These are phyloP conservation scores for Anguilla obscura DNA, from an alignment of 2,797 vertebrate genomes.

Conservation along the genomic window DNA sequence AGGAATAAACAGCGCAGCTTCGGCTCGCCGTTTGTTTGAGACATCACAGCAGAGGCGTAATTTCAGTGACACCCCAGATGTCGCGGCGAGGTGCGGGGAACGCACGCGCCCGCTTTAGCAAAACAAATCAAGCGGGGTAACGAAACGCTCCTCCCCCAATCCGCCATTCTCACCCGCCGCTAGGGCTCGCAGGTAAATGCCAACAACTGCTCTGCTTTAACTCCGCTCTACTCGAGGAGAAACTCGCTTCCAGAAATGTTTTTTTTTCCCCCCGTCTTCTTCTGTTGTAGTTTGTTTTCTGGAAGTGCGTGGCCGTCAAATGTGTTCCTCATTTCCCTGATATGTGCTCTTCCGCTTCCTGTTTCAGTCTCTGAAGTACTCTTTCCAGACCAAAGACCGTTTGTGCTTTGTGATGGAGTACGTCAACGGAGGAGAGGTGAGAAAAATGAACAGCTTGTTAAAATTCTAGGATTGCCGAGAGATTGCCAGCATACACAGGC, in stretches of 20 bases:
- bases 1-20: conserved; percentile 56
- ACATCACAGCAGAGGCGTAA: conserved; percentile 53
- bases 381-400: conserved; percentile 98
- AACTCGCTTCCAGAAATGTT: too few species aligned
- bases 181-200: too few species aligned
- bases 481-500: conserved; percentile 58
- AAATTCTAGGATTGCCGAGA: too few species aligned
- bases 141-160: conserved; percentile 9
- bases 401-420: conserved; percentile 99
- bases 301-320: conserved; percentile 45
- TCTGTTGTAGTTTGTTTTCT: too few species aligned
- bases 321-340: background rate
- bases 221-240: too few species aligned
- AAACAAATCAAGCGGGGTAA: conserved; percentile 46
- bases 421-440: conserved; percentile 96
- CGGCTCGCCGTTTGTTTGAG: conserved; percentile 49
- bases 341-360: conserved; percentile 60
- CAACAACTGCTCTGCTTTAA: too few species aligned
- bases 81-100: conserved; percentile 47
- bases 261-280: too few species aligned
- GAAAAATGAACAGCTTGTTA: conserved; percentile 33
- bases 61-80: conserved; percentile 62
- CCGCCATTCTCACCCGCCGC: background rate
- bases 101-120: conserved; percentile 53
- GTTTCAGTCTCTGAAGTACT: conserved; percentile 97